Conservation (phyloP, 2,797 vertebrate species). For the Cyprinodon diabolis region DNA sequence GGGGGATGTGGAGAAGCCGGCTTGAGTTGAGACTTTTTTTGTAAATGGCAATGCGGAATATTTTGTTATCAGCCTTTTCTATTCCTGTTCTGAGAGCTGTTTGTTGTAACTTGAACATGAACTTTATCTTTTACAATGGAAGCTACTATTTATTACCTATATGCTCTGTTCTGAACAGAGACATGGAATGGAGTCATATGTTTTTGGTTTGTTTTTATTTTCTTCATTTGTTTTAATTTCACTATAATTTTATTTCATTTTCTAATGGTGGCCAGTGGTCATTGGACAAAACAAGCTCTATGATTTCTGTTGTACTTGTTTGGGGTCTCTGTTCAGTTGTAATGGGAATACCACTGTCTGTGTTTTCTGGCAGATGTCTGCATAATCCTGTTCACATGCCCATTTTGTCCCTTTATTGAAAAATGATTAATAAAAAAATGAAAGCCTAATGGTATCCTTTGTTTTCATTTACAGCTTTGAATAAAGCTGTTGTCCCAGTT, state of each 20-base stretch:
- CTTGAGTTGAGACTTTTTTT: slow-evolving; percentile 99
- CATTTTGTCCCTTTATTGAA: slow-evolving; percentile 99
- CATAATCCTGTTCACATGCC: slow-evolving; percentile 99
- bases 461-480: slow-evolving; percentile 45
- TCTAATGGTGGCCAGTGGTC: slow-evolving; percentile 94
- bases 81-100: slow-evolving; percentile 99
- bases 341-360: slow-evolving; percentile 99
- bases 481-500: neutral
- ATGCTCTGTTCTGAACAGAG: slow-evolving; percentile 98
- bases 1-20: slow-evolving; percentile 89
- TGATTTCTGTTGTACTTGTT: slow-evolving; percentile 93
- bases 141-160: slow-evolving; percentile 99
- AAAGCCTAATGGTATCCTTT: slow-evolving; percentile 83
- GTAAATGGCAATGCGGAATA: slow-evolving; percentile 99
- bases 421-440: slow-evolving; percentile 83
- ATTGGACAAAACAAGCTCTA: slow-evolving; percentile 93
- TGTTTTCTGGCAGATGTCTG: slow-evolving; percentile 99
- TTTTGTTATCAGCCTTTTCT: slow-evolving; percentile 99
- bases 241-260: slow-evolving; percentile 72
- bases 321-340: slow-evolving; percentile 99
- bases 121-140: slow-evolving; percentile 99
- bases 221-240: slow-evolving; percentile 78
- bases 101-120: slow-evolving; percentile 99
- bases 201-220: slow-evolving; percentile 75
- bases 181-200: slow-evolving; percentile 92